Base-by-base conservation (phyloP, 2,888 invertebrate genomes). In the Gisinianus flammeolus region DNA sequence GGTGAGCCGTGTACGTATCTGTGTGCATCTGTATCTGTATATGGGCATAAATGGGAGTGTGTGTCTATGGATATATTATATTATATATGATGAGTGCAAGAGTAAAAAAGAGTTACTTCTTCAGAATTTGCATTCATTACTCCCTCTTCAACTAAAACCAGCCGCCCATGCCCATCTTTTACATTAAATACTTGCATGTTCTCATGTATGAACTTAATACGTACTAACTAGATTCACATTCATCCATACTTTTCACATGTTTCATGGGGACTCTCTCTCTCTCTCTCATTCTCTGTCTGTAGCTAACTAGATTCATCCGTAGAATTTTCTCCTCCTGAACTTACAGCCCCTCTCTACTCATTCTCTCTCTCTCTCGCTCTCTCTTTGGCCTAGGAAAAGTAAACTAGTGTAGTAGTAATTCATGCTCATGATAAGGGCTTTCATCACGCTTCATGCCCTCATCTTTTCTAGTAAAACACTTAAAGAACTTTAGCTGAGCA, bases 381-480 rank as follows among this genome's bases (percentile, higher is more conserved):
- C 26, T 24, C 28, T 33, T 22, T 62, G 62, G 30, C 69, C 26
- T 44, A 22, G 22, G 44, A 44, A 70, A 22, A 4, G 28, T 54
- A 52, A 67, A 30, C 30, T 52, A 52, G 26, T 58, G 73, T 72
- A 35, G 58, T 31, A 54, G 75, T 78, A 81, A 81, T 79, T 81
- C 79, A 81, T 81, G n/a, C 79, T 56, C 76, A 79, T 81, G 79
- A 80, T 80, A 80, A 80, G 80, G 77, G 80, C 80, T 78, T 79
- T 81, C 81, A 80, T 80, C 80, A 76, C 76, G 71, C 77, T 81
- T 70, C 77, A 30, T 77, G 77, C 74, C 68, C 79, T 75, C 69
- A 58, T 69, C 69, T 58, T 66, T 56, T 52, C 62, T 28, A 31
- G 30, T 54, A 62, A 73, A 73, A 73, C 64, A 73, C 73, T 73